phyloP scores from a whole-genome alignment of 2,797 vertebrate genomes.

The Enteromius treurensis region DNA sequence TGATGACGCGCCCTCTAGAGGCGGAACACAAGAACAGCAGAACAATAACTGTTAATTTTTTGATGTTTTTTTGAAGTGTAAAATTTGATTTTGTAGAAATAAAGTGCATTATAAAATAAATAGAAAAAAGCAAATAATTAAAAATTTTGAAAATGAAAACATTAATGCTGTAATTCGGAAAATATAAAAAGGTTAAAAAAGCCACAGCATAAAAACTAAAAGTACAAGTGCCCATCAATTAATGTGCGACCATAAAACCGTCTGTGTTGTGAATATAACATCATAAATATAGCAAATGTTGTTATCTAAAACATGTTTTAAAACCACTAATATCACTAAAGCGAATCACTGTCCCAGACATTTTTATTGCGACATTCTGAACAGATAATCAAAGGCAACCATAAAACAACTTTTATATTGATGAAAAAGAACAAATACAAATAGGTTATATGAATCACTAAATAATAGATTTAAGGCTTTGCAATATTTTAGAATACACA shows the following conservation, averaged over 20 bases:
- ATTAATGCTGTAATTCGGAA: neutral
- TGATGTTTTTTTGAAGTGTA: neutral
- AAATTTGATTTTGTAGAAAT: neutral
- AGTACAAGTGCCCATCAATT: too few relatives aligned
- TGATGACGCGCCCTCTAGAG: slow-evolving; percentile 34
- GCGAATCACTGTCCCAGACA: too few relatives aligned
- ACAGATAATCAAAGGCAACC: too few relatives aligned
- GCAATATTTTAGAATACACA: neutral
- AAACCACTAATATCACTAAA: neutral
- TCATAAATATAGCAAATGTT: neutral
- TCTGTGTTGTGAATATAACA: neutral
- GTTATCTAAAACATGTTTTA: neutral
- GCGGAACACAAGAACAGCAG: neutral
- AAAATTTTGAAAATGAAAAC: neutral
- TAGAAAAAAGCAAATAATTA: too few relatives aligned
- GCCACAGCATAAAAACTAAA: too few relatives aligned
- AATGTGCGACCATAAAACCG: too few relatives aligned
- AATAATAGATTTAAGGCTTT: neutral
- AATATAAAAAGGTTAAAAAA: too few relatives aligned
- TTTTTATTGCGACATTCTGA: neutral
- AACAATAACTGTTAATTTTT: neutral
- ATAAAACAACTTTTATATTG: neutral
- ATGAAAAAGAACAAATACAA: neutral
- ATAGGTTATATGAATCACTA: neutral
- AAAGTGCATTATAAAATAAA: neutral